Evolutionary conservation across 2,113 vertebrate genomes (phyloP).

Genomic region (Turdus rufiventris): DNA sequence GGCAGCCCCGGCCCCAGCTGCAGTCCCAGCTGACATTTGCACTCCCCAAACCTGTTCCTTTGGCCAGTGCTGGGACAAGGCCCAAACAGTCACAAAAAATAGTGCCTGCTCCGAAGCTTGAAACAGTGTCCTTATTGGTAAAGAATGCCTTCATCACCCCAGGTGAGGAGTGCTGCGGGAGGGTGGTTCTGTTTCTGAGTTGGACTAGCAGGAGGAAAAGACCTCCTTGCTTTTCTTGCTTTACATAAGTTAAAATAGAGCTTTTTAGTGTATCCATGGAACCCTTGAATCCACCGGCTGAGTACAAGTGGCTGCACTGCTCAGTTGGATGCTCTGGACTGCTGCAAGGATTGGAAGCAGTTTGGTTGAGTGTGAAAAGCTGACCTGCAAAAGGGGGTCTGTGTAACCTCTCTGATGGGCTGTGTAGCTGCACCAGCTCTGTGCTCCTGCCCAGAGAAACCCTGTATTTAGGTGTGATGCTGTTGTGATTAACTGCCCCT

Average conservation of each 20-base stretch:
- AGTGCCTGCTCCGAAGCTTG: conserved; percentile 80
- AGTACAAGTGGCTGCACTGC: not conserved
- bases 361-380: not conserved
- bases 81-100: conserved; percentile 81
- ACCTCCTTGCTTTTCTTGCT: not conserved
- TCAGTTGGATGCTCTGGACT: not conserved
- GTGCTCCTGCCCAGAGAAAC: not conserved
- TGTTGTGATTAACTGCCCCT: not conserved
- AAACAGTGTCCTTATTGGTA: conserved; percentile 74
- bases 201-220: not conserved
- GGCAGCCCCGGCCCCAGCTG: conserved; percentile 52
- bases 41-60: conserved; percentile 76
- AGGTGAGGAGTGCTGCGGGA: conserved; percentile 50
- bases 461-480: not conserved
- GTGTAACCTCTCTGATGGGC: not conserved
- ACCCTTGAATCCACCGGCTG: not conserved
- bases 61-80: conserved; percentile 72
- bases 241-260: not conserved
- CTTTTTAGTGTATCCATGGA: not conserved
- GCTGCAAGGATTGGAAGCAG: not conserved
- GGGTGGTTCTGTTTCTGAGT: not conserved
- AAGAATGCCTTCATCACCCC: conserved; percentile 72
- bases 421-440: not conserved
- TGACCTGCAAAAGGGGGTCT: rapidly evolving
- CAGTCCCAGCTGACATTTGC: conserved; percentile 76